phyloP scores from a whole-genome alignment of 2,888 invertebrate species.

The Spicauda simplicius region DNA sequence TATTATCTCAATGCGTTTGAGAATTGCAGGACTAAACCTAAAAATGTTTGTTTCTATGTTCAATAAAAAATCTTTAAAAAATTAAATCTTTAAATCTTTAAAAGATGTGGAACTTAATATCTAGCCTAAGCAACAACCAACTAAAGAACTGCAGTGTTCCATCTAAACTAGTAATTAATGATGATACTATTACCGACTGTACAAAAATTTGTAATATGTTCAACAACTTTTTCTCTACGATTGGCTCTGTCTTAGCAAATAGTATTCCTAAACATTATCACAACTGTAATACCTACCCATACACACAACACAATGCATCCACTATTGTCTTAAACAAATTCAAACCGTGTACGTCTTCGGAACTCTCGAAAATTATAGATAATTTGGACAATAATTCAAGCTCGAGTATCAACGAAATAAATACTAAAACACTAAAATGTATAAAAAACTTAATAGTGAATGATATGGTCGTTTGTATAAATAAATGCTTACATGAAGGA shows the following conservation, averaged over 20 bases:
- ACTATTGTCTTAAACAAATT: background rate
- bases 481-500: constrained; percentile 6
- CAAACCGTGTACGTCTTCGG: constrained; percentile 1
- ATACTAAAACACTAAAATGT: constrained; percentile 4
- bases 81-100: too few relatives aligned
- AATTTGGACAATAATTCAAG: constrained; percentile 12
- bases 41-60: too few relatives aligned
- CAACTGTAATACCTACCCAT: background rate
- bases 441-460: background rate
- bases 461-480: constrained; percentile 2
- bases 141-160: background rate
- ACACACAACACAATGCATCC: background rate
- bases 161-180: background rate
- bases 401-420: constrained; percentile 9
- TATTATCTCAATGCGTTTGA: constrained; percentile 6
- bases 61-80: too few relatives aligned
- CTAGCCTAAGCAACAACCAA: constrained; percentile 1
- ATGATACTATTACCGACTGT: constrained; percentile 3
- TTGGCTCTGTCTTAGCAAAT: constrained; percentile 5
- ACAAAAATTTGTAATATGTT: constrained; percentile 3
- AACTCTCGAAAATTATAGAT: constrained; percentile 4
- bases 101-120: constrained; percentile 11
- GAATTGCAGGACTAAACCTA: background rate
- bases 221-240: constrained; percentile 6
- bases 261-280: constrained; percentile 1